Evolutionary conservation across 2,113 vertebrate species (phyloP).

Genomic region (Nerophis ophidion): DNA sequence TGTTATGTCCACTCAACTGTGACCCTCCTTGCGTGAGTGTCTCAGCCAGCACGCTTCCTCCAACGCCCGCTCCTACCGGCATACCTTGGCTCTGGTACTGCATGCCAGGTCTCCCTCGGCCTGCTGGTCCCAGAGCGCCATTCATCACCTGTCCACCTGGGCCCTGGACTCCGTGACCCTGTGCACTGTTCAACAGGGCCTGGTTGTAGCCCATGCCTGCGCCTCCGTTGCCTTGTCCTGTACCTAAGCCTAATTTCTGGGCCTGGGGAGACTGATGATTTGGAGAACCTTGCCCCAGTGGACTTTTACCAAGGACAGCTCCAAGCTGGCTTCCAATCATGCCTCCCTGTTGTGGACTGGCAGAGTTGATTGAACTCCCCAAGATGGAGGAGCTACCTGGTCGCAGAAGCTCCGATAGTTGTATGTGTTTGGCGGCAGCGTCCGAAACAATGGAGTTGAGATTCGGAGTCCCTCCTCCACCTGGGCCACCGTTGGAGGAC

Average conservation of each 20-base stretch:
- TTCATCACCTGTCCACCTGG: conserved; percentile 92
- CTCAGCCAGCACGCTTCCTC: conserved; percentile 87
- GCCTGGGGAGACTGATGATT: conserved; percentile 82
- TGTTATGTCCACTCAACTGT: conserved; percentile 79
- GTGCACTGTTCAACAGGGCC: conserved; percentile 86
- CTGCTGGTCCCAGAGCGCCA: conserved; percentile 82
- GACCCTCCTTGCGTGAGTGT: conserved; percentile 86
- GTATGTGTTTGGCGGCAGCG: conserved; percentile 95
- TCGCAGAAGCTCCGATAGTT: conserved; percentile 92
- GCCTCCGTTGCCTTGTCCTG: conserved; percentile 77
- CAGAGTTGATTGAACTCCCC: conserved; percentile 76
- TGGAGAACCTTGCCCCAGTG: conserved; percentile 79
- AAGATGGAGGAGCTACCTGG: conserved; percentile 80
- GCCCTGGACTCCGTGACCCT: conserved; percentile 83
- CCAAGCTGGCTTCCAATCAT: conserved; percentile 79
- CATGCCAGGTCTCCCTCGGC: conserved; percentile 83
- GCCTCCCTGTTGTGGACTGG: conserved; percentile 76
- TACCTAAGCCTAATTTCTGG: conserved; percentile 80
- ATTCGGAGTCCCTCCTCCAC: conserved; percentile 49
- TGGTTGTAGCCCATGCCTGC: conserved; percentile 84
- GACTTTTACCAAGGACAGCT: conserved; percentile 83
- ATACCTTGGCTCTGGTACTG: conserved; percentile 84
- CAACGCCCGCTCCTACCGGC: conserved; percentile 80
- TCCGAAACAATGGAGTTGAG: conserved; percentile 83
- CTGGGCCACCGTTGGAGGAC: conserved; percentile 59